phyloP scores from a whole-genome alignment of 35 echinoderm and acorn worm species.

The Stichopus chloronotus region DNA sequence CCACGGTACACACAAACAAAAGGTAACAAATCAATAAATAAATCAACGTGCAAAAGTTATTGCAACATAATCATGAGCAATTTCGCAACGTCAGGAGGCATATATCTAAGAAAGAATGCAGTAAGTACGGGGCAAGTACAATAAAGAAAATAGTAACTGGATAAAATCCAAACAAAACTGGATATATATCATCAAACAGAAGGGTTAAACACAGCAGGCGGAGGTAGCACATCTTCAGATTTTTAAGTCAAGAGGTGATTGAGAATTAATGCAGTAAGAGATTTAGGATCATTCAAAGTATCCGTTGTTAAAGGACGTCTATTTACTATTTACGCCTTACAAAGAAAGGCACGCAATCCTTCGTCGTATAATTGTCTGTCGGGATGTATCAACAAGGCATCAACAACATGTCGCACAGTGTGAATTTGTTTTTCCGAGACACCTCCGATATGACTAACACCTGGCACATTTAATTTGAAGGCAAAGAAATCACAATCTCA shows the following conservation, averaged over 20 bases:
- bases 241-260: slow-evolving; percentile 72
- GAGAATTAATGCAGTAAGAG: no score
- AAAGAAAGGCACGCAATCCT: slow-evolving; percentile 64
- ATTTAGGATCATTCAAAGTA: slow-evolving; percentile 31
- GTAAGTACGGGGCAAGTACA: no score
- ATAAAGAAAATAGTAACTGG: no score
- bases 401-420: slow-evolving; percentile 64
- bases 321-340: slow-evolving; percentile 61
- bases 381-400: slow-evolving; percentile 39
- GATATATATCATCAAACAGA: slow-evolving; percentile 58
- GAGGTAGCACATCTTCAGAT: slow-evolving; percentile 66
- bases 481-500: slow-evolving; percentile 52
- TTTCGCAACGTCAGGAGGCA: no score
- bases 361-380: slow-evolving; percentile 71
- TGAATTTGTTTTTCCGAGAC: slow-evolving; percentile 67
- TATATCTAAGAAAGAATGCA: no score
- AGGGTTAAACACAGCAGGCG: slow-evolving; percentile 49
- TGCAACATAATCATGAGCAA: no score
- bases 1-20: no score
- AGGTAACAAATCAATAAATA: no score
- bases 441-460: slow-evolving; percentile 58
- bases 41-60: no score
- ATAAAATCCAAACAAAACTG: no score
- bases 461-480: slow-evolving; percentile 63
- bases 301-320: slow-evolving; percentile 60